Conservation (phyloP, 2,888 invertebrate species). For the Euzophera pinguis region DNA sequence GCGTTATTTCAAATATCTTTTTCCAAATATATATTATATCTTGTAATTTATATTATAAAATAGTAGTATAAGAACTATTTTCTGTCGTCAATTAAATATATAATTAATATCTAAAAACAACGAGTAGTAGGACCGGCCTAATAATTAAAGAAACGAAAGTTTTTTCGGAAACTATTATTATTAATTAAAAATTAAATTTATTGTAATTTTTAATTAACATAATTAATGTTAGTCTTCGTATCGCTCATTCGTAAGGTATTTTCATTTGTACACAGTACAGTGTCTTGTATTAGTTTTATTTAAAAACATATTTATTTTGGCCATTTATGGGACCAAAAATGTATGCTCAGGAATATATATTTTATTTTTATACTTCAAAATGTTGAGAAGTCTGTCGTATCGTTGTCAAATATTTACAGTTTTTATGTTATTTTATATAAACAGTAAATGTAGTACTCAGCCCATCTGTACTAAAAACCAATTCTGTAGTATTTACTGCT, state of each 20-base stretch:
- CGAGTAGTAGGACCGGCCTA: constrained; percentile 78
- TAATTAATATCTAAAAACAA: constrained; percentile 37
- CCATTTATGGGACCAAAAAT: not conserved
- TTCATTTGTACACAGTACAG: not conserved
- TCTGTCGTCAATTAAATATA: constrained; percentile 7
- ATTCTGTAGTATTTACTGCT: too few species aligned
- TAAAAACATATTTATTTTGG: not conserved
- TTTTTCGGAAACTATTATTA: constrained; percentile 29
- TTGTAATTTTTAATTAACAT: not conserved
- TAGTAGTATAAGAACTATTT: constrained; percentile 1
- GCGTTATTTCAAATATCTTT: too few species aligned
- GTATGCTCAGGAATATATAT: too few species aligned
- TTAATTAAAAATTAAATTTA: constrained; percentile 4
- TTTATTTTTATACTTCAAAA: too few species aligned
- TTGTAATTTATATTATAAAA: not conserved
- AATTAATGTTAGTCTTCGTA: not conserved
- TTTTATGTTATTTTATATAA: too few species aligned
- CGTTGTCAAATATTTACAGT: too few species aligned
- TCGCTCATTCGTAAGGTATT: not conserved
- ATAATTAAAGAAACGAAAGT: constrained; percentile 54
- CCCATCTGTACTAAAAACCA: too few species aligned
- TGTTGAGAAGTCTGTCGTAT: too few species aligned
- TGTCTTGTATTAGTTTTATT: not conserved
- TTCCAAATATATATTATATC: not conserved
- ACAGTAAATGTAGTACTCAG: too few species aligned